Base-by-base conservation (phyloP, 1,140 invertebrate species). In the Brachionus paranguensis region DNA sequence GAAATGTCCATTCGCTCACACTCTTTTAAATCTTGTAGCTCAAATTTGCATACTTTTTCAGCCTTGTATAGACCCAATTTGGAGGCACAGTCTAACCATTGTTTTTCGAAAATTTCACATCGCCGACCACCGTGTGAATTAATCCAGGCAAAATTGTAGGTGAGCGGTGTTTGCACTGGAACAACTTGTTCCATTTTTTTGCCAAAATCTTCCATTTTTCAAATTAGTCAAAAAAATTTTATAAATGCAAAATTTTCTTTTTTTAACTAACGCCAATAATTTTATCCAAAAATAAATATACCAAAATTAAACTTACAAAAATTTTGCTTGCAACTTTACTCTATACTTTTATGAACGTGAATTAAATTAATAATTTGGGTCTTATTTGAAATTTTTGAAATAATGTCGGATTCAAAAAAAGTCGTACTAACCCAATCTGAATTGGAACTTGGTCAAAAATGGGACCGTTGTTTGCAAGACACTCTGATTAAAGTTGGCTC, bases 401-500 rank as follows among this genome's bases (percentile, higher is more conserved):
- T 33, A 81, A 81, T 81, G 78, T 45, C 78, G 1, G 33, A 81
- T n/a, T 47, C 27, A 8, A 81, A 76, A 79, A 81, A 33, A 81
- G 41, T 65, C 64, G 17, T 85, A 86, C 79, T 89, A 87, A 81
- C 78, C 8, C 53, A 60, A 85, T 89, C 90, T 41, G 91, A 91
- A 87, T 90, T 91, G 84, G 87, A 89, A 68, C 84, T 90, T 64
- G 91, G 90, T 14, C 84, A 88, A 85, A 91, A 90, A 85, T 90
- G 89, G 88, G 91, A 91, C 85, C 87, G 89, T 10, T 91, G 91
- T 86, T 85, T 91, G 8, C 88, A 90, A 41, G 91, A 91, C 85
- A 88, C 89, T 0, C 84, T 88, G 1, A 88, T 91, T 20, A 91
- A 91, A 87, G 86, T 89, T 65, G 90, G 90, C 64, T 89, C 88